Conservation (phyloP, 2,113 vertebrate species). For the Daphoenositta chrysoptera region DNA sequence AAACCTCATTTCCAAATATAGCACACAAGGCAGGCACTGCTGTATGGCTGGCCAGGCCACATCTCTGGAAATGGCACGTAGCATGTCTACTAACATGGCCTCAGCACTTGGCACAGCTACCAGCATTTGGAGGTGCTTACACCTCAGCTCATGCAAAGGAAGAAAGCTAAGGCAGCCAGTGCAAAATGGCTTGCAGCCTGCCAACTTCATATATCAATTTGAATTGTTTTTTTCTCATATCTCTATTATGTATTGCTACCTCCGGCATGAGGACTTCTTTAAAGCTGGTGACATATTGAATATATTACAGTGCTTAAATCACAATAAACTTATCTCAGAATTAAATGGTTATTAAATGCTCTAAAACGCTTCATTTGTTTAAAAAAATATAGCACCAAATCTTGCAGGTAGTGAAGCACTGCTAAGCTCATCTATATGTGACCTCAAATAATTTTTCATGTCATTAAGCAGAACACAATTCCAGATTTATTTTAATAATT, state of each 20-base stretch:
- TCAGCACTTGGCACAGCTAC: neutral
- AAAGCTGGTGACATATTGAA: constrained; percentile 29
- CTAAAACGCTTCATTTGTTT: constrained; percentile 66
- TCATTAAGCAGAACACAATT: constrained; percentile 75
- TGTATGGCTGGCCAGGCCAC: neutral
- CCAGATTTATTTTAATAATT: constrained; percentile 77
- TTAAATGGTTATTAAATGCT: constrained; percentile 72
- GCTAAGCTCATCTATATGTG: constrained; percentile 67
- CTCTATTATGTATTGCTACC: neutral
- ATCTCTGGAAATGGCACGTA: neutral
- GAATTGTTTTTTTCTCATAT: neutral
- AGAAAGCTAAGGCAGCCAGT: neutral
- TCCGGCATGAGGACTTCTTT: neutral
- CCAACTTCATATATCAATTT: constrained; percentile 22
- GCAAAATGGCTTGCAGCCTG: constrained; percentile 10
- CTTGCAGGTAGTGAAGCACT: constrained; percentile 65
- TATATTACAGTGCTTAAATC: constrained; percentile 49
- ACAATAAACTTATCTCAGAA: constrained; percentile 43
- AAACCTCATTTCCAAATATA: constrained; percentile 58
- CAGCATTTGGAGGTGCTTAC: neutral
- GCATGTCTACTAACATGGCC: neutral
- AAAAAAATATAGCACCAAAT: constrained; percentile 41
- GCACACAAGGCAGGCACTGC: neutral
- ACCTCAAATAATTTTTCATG: constrained; percentile 77
- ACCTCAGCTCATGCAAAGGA: neutral